Evolutionary conservation across 53 echinoderm and acorn worm genomes (phyloP), one percentile per base, ranked within the genome.

Genomic region (Stichopus horrens): DNA sequence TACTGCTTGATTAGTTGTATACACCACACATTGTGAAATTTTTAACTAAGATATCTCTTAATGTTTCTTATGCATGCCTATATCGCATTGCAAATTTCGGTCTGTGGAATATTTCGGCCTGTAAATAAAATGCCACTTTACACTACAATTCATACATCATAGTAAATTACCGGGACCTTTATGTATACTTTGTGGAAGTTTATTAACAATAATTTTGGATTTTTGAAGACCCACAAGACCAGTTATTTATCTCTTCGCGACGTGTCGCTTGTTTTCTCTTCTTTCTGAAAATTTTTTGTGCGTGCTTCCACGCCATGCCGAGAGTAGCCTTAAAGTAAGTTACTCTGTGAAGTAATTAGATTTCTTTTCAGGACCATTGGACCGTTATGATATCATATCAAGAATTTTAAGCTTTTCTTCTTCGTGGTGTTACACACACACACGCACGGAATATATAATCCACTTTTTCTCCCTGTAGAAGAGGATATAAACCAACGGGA

Each of bases 311-410:
- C 55, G 53, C 14, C 37, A 54, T 54, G 55, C 79, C 18, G 18
- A 11, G 79, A n/a, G 79, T 55, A 79, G 79, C 53, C 79, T 14
- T 16, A 79, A 79, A n/a, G 79, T 55, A 55, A 79, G 55, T 53
- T 79, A 79, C 53, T 52, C 55, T 55, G 19, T 55, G 79, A 54
- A 16, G 54, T 79, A 79, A 79, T 79, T 79, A 55, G 79, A 79
- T 79, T 79, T 79, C 55, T 79, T 13, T 79, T 55, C 53, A 79
- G 53, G 52, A 55, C 79, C 79, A 79, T n/a, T 79, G 79, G 79
- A 79, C 79, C 79, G 79, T 79, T 54, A 79, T 79, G n/a, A 79
- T 79, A 55, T 52, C 37, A 37, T 63, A 63, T 8, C 63, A 63
- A 63, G 63, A 63, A 16, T 13, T 13, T 13, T 9, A 63, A 63